phyloP scores from a whole-genome alignment of 2,888 invertebrate genomes.

The Embidobia sp. region DNA sequence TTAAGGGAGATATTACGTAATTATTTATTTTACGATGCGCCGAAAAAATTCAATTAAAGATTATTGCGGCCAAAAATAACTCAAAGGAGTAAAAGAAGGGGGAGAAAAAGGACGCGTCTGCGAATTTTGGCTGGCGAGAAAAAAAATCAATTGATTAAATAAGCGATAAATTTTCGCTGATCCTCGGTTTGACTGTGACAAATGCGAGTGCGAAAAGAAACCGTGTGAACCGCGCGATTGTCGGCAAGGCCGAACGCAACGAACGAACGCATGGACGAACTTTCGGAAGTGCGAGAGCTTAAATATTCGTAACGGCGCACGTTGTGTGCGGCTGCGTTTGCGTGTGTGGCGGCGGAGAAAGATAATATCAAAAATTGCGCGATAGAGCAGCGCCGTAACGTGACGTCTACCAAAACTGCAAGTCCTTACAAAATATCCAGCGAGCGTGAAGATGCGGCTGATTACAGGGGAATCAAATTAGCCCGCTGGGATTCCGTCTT shows the following conservation, averaged over 20 bases:
- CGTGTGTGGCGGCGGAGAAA: not conserved
- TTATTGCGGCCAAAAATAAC: too few species aligned
- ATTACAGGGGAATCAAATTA: constrained; percentile 56
- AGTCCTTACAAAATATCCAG: constrained; percentile 41
- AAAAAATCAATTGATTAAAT: constrained; percentile 11
- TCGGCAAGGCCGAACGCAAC: constrained; percentile 35
- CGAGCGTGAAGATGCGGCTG: constrained; percentile 54
- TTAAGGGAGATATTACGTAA: too few species aligned
- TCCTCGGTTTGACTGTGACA: constrained; percentile 22
- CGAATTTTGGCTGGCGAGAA: too few species aligned
- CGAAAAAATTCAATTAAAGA: too few species aligned
- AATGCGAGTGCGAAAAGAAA: constrained; percentile 42
- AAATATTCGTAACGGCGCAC: constrained; percentile 57
- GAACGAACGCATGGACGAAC: constrained; percentile 22
- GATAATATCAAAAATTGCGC: constrained; percentile 54
- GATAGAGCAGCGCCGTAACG: constrained; percentile 40
- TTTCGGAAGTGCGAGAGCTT: constrained; percentile 62
- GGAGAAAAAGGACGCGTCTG: too few species aligned
- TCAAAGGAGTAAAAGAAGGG: too few species aligned
- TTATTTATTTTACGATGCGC: too few species aligned
- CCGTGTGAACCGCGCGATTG: constrained; percentile 41
- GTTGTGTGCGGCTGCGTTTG: not conserved
- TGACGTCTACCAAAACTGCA: constrained; percentile 42
- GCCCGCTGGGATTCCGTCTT: constrained; percentile 43
- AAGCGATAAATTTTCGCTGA: constrained; percentile 21